Base-by-base conservation (phyloP, 2,113 vertebrate genomes). In the Hippopotamus amphibius region DNA sequence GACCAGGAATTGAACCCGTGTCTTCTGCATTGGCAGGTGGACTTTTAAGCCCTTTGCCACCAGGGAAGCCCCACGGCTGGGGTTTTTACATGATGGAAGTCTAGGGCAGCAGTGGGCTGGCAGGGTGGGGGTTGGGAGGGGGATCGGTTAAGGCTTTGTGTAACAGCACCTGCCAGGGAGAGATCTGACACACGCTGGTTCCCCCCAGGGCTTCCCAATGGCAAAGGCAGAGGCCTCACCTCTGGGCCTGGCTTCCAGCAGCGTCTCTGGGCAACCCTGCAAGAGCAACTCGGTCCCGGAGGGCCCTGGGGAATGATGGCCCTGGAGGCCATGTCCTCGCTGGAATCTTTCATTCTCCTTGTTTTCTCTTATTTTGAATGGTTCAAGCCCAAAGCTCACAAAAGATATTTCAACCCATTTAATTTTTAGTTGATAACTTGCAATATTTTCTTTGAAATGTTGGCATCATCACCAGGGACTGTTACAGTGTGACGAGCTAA, bases 391-490 rank as follows among this genome's bases (percentile, higher is more conserved):
- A 89, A 83, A n/a, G 19, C 19, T 63, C 72, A 93, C 57, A 48
- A 82, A 92, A 86, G 55, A 69, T n/a, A 71, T 46, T 85, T 92
- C 43, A 69, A 79, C 24, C 8, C 22, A 3, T 84, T 96, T 86
- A n/a, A 9, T 74, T 80, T 91, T 72, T 65, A 55, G 59, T 82
- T 55, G 88, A 71, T 72, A 66, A 91, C 43, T 95, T 43, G 46
- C 84, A 72, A 24, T 63, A 74, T 81, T 96, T 84, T 77, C 48
- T 89, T 90, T 92, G 77, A 92, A 79, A 89, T 26, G 16, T 63
- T 85, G 85, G 15, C 37, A 68, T 85, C 82, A 79, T 46, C 16
- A 57, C 53, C 24, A 94, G 37, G 63, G 57, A 46, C 41, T 17
- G 63, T 86, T 30, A 53, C 17, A 55, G 6, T 21, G 43, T 66